phyloP scores from a whole-genome alignment of 2,797 vertebrate genomes.

The Sciurus carolinensis region DNA sequence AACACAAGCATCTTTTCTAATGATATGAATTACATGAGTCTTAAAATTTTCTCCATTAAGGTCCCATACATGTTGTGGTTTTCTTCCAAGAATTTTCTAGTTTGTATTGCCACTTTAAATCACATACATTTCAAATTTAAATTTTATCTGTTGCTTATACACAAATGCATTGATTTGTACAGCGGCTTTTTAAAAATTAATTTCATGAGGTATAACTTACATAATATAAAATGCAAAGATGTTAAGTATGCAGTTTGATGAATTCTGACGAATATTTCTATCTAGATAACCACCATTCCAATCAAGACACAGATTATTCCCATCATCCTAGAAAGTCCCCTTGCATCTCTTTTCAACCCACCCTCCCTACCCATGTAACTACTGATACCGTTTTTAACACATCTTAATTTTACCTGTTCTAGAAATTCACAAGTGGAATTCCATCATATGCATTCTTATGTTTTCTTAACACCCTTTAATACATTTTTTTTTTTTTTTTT shows the following conservation, averaged over 20 bases:
- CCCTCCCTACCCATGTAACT: not conserved
- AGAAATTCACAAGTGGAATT: conserved; percentile 48
- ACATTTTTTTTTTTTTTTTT: not conserved
- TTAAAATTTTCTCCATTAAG: conserved; percentile 33
- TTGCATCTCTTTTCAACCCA: not conserved
- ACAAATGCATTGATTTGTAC: not conserved
- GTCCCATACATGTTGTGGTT: not conserved
- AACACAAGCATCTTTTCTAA: conserved; percentile 33
- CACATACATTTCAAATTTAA: not conserved
- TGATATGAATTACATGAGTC: conserved; percentile 3
- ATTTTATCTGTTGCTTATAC: not conserved
- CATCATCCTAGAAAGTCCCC: not conserved
- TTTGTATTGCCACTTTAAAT: conserved; percentile 52
- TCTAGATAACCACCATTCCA: not conserved
- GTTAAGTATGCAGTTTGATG: conserved; percentile 24
- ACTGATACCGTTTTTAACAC: not conserved
- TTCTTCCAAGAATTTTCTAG: conserved; percentile 37
- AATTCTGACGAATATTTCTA: conserved; percentile 5
- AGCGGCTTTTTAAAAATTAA: not conserved
- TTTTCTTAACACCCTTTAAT: not conserved
- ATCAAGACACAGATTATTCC: not conserved
- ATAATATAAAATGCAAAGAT: conserved; percentile 2
- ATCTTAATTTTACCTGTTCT: not conserved
- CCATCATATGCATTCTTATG: not conserved
- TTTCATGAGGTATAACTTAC: conserved; percentile 15